Conservation (phyloP, 2,797 vertebrate genomes). For the Pelochelys cantorii region DNA sequence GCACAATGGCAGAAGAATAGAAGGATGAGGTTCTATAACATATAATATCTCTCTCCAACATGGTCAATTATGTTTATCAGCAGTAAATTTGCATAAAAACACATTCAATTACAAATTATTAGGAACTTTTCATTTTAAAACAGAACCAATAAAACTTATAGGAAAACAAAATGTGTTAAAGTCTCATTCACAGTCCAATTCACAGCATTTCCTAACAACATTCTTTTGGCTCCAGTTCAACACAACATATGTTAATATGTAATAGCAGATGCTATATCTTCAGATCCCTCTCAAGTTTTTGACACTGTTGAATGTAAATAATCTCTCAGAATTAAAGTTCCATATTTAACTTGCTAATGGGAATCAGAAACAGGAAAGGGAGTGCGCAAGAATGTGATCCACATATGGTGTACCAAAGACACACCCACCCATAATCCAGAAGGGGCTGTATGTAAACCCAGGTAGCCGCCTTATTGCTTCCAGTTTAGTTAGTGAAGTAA, state of each 20-base stretch:
- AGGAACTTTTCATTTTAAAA: not conserved
- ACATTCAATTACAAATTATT: not conserved
- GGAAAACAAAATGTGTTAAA: not conserved
- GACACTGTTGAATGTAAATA: conserved; percentile 24
- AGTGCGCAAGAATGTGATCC: not conserved
- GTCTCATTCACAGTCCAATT: conserved; percentile 7
- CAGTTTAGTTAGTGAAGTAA: not conserved
- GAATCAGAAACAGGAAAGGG: not conserved
- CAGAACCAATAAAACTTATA: not conserved
- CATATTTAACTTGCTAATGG: conserved; percentile 11
- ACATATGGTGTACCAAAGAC: not conserved
- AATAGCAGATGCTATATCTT: conserved; percentile 27
- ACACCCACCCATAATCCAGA: not conserved
- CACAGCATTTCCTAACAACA: not conserved
- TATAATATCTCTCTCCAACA: not conserved
- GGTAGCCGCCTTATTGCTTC: not conserved
- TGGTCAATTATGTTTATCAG: not conserved
- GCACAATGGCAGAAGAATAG: no score
- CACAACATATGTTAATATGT: not conserved
- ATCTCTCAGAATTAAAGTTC: not conserved
- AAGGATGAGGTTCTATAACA: not conserved
- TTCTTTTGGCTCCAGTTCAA: not conserved
- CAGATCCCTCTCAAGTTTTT: conserved; percentile 14
- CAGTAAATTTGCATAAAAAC: not conserved
- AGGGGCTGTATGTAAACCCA: not conserved